Base-by-base conservation (phyloP, 2,888 invertebrate genomes). In the Chaetoderma sp. region DNA sequence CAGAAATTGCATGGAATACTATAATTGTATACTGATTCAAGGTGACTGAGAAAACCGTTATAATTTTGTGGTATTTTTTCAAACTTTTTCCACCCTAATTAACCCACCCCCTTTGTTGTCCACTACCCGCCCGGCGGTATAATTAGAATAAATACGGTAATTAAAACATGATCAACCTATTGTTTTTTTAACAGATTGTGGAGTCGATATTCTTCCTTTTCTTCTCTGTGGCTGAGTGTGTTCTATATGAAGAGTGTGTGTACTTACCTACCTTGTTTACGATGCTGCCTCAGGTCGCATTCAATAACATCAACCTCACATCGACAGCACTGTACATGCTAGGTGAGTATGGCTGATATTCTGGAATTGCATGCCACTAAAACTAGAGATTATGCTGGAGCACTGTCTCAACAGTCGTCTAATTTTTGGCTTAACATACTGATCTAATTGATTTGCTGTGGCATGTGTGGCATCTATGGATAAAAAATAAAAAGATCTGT, bases 281-380 rank as follows among this genome's bases (percentile, higher is more conserved):
- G n/a, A 88, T 90, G 1, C 87, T 93, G 13, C 89, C 90, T 52
- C 88, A 88, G 70, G 89, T 93, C 73, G 92, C 92, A 0, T 91
- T 90, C 77, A 88, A 88, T 30, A 89, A 89, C 77, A 87, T 89
- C 52, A 90, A 90, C 77, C 89, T 93, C 50, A 88, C 93, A 56
- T 90, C 90, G 33, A 92, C 93, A 0, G 91, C 93, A 13, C 89
- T 94, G 52, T 92, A 93, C 79, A 92, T 93, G 59, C 90, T 94
- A 57, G 94, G 92, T 90, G 75, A 79, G 83, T 67, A 16, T 36
- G 10, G 10, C 10, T 13, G 39, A 36, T 36, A n/a, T 36, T n/a
- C n/a, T 47, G 10, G 10, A n/a, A 13, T 39, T 39, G n/a, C n/a
- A n/a, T 39, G 39, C n/a, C 39, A 39, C 39, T 13, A 13, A n/a